These are phyloP conservation scores for Oxyteleia sp. DNA, from an alignment of 2,888 invertebrate species.

Conservation along the genomic window DNA sequence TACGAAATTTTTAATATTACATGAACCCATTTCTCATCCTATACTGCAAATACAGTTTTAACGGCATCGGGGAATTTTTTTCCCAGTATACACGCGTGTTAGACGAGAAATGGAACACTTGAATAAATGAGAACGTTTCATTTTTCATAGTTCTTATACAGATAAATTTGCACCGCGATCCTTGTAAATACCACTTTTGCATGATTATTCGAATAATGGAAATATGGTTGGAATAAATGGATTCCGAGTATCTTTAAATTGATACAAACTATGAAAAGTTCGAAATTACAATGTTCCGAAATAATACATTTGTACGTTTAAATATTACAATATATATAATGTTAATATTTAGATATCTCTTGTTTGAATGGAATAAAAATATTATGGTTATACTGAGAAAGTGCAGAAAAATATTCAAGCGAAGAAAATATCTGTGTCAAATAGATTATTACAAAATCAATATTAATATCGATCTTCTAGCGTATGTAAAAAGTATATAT, in stretches of 20 bases:
- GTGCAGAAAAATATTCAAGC: too few species aligned
- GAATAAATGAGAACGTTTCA: slow-evolving; percentile 44
- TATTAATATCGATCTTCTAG: too few species aligned
- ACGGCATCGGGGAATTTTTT: slow-evolving; percentile 29
- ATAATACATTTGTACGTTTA: slow-evolving; percentile 24
- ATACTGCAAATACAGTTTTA: slow-evolving; percentile 14
- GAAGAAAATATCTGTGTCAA: too few species aligned
- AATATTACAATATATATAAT: slow-evolving; percentile 5
- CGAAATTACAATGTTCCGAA: slow-evolving; percentile 14
- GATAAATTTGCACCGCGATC: slow-evolving; percentile 43
- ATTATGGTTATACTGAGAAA: too few species aligned
- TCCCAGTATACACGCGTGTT: slow-evolving; percentile 5
- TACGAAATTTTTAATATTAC: slow-evolving; percentile 16
- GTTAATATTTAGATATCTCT: slow-evolving; percentile 5
- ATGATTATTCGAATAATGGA: slow-evolving; percentile 55
- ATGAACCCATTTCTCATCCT: slow-evolving; percentile 24
- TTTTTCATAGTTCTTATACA: slow-evolving; percentile 45
- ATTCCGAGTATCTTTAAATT: slow-evolving; percentile 32
- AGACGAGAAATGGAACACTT: slow-evolving; percentile 26
- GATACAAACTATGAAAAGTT: slow-evolving; percentile 32
- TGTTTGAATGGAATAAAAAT: background rate
- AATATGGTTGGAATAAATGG: slow-evolving; percentile 45
- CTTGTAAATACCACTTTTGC: slow-evolving; percentile 49
- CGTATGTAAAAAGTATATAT: too few species aligned
- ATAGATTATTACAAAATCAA: too few species aligned